phyloP scores from a whole-genome alignment of 1,140 invertebrate genomes.

The Lepidurus apus region DNA sequence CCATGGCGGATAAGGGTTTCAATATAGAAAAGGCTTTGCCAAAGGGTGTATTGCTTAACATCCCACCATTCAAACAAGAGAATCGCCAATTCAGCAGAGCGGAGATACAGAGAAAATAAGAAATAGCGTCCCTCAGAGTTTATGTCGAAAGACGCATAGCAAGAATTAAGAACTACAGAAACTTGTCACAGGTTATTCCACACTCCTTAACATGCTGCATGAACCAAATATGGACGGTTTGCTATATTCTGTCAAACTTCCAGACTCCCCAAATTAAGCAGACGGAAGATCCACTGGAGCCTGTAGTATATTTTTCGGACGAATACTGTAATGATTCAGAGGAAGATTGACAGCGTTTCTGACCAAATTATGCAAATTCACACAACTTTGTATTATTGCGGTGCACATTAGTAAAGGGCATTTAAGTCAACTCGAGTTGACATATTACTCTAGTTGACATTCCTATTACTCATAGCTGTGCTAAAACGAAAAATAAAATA shows the following conservation, averaged over 20 bases:
- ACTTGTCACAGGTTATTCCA: constrained; percentile 21
- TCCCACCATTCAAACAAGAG: constrained; percentile 23
- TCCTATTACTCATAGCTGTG: too few species aligned
- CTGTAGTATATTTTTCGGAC: constrained; percentile 24
- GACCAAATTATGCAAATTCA: not conserved
- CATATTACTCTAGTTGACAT: too few species aligned
- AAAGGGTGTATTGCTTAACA: constrained; percentile 16
- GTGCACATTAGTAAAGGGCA: not conserved
- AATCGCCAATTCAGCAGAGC: constrained; percentile 16
- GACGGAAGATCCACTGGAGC: constrained; percentile 13
- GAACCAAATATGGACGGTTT: constrained; percentile 26
- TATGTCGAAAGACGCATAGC: constrained; percentile 22
- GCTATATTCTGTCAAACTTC: constrained; percentile 27
- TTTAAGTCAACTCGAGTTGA: not conserved
- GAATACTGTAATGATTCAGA: constrained; percentile 21
- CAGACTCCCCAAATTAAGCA: constrained; percentile 20
- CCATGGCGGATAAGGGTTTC: constrained; percentile 26
- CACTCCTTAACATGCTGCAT: not conserved
- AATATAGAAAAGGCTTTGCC: constrained; percentile 16
- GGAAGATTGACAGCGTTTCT: constrained; percentile 23
- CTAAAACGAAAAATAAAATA: too few species aligned
- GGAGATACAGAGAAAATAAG: not conserved
- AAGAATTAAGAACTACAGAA: constrained; percentile 27
- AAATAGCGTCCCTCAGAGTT: not conserved
- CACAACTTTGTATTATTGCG: not conserved